Evolutionary conservation across 2,888 invertebrate species (phyloP), one percentile per base, ranked within the genome.

Genomic region (Aethes cnicana): DNA sequence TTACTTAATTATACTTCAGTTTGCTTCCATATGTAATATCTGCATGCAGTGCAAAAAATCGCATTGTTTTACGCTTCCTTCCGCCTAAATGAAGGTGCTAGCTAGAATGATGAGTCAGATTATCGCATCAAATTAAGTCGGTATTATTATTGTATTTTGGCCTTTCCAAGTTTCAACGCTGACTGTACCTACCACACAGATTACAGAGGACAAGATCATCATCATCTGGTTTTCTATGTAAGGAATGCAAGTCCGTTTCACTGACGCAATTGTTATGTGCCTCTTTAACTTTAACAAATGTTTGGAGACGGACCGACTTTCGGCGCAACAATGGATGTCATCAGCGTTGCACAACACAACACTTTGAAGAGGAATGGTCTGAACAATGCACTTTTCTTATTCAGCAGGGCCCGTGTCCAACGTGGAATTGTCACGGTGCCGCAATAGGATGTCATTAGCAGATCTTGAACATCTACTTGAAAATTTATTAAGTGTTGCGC

Each of bases 311-410:
- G 36, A 52, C 36, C 32, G 25, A 5, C 32, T 44, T 32, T 39
- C 11, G 28, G 25, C 7, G 30, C 20, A 18, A 52, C 50, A 52
- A 52, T 52, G 23, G 50, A 44, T 52, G 50, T 52, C 50, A 52
- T 52, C 18, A 17, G 17, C 26, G 37, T 52, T 52, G 25, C 44
- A 20, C 37, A 44, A 52, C 35, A 23, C 37, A 21, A 9, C 20
- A 18, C 11, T n/a, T 18, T 47, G 30, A 37, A 33, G 44, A 39
- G 43, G 23, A n/a, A 37, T 44, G n/a, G n/a, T 25, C 32, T 1
- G 32, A 32, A 52, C 50, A 52, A 52, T 52, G 30, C 36, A 8
- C 17, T 39, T 32, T 32, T 37, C 16, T 12, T 30, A 33, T 33
- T 12, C 20, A 44, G 44, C 16, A 25, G 50, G 44, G 37, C 20